These are phyloP conservation scores for Macrophya alboannulata DNA, from an alignment of 2,888 invertebrate species.

Conservation along the genomic window DNA sequence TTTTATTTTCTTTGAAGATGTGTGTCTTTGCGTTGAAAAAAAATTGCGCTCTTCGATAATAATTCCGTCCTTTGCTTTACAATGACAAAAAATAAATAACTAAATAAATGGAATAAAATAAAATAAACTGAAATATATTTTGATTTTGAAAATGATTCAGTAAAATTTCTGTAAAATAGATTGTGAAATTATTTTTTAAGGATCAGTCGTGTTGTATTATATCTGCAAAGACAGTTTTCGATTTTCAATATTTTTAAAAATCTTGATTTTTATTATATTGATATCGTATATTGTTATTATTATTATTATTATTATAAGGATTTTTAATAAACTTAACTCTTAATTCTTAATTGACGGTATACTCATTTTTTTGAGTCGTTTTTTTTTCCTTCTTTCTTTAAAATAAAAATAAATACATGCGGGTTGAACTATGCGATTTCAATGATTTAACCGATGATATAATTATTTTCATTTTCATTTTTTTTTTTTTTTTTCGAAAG, in stretches of 20 bases:
- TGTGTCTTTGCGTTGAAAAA: not conserved
- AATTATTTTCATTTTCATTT: slow-evolving; percentile 48
- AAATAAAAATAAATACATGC: slow-evolving; percentile 4
- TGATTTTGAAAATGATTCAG: not conserved
- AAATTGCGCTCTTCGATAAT: not conserved
- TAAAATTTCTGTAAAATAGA: not conserved
- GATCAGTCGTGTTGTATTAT: not conserved
- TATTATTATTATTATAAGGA: not conserved
- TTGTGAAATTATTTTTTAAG: not conserved
- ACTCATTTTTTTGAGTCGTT: not conserved
- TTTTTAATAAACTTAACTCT: not conserved
- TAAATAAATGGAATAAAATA: too few relatives aligned
- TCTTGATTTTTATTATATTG: slow-evolving; percentile 11
- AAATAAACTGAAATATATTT: not conserved
- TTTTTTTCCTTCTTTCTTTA: not conserved
- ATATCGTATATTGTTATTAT: slow-evolving; percentile 1
- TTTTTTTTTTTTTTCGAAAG: slow-evolving; percentile 42
- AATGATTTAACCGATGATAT: not conserved
- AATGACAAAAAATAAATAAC: not conserved
- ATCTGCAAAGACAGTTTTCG: not conserved
- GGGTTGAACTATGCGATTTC: not conserved
- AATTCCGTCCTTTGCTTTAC: not conserved
- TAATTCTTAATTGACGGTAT: slow-evolving; percentile 20
- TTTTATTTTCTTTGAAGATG: not conserved
- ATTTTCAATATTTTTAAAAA: not conserved